Evolutionary conservation across 2,888 invertebrate species (phyloP), one percentile per base, ranked within the genome.

Genomic region (Zaprionus lineosus): DNA sequence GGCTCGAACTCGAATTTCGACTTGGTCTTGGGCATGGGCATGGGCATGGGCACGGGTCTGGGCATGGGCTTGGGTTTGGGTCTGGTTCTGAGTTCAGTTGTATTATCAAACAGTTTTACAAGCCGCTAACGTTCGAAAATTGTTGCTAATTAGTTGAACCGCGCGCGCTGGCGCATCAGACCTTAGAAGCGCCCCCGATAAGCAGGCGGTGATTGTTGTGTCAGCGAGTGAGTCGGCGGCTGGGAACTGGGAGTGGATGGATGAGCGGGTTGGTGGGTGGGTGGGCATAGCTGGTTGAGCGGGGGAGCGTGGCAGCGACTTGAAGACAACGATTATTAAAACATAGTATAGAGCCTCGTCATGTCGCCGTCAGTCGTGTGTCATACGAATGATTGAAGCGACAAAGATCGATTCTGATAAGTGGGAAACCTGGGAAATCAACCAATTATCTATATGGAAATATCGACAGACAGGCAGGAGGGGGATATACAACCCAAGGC

Each of bases 81-180:
- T 56, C 47, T 67, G 34, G 16, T 39, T 9, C 12, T 26, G 29
- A 11, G 37, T n/a, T n/a, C n/a, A n/a, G n/a, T n/a, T n/a, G n/a
- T 69, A 68, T 67, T 71, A 74, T 72, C 85, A 79, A 72, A 85
- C 74, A 61, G 67, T 75, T 81, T 81, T 81, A 81, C 81, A 85
- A 81, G 86, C 81, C 79, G 86, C 85, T 81, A 81, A 81, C 76
- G 74, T 34, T 78, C 78, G 66, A 67, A 81, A 81, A 85, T 79
- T 78, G 79, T 57, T 79, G 81, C 86, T 81, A 81, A 81, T 81
- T 81, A 85, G 81, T 50, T 62, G 70, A 68, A 68, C 64, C 53
- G 70, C 72, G 85, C 79, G 78, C 85, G 83, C 74, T 83, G 78
- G 78, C 78, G 78, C 84, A 78, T 4, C 74, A 77, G 78, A 78